These are phyloP conservation scores for Spisula subtruncata DNA, from an alignment of 2,888 invertebrate genomes.

Conservation along the genomic window DNA sequence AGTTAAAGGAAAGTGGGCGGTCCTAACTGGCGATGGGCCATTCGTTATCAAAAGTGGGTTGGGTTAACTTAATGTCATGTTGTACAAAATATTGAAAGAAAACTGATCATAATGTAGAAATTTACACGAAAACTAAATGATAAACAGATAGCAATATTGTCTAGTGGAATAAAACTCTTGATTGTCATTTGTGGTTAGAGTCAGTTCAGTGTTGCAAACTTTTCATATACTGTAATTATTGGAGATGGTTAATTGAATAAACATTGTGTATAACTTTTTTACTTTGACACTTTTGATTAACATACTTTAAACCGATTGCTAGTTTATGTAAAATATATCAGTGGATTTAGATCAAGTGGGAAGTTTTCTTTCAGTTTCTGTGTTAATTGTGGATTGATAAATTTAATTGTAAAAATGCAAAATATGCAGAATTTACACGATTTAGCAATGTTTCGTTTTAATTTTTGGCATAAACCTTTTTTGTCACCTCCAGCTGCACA, in stretches of 20 bases:
- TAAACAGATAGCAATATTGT: conserved; percentile 7
- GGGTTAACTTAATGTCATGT: conserved; percentile 40
- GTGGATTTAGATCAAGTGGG: background rate
- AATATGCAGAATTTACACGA: conserved; percentile 75
- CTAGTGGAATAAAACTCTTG: background rate
- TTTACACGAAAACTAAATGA: conserved; percentile 40
- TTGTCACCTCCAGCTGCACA: conserved; percentile 80
- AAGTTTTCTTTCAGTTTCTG: conserved; percentile 12
- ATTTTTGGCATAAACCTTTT: conserved; percentile 85
- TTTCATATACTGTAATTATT: background rate
- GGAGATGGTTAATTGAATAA: background rate
- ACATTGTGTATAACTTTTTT: background rate
- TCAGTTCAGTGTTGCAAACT: background rate
- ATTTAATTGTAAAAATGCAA: conserved; percentile 9
- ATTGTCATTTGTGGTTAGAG: background rate
- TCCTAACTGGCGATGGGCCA: conserved; percentile 49
- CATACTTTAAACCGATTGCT: background rate
- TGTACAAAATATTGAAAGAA: conserved; percentile 27
- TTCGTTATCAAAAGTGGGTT: conserved; percentile 49
- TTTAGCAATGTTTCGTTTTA: conserved; percentile 85
- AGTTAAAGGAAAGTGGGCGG: conserved; percentile 47
- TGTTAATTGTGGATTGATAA: background rate
- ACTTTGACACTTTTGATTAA: background rate
- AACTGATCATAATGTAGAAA: conserved; percentile 41
- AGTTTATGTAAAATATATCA: background rate